Conservation (phyloP, 2,113 vertebrate genomes). For the Erpornis zantholeuca region DNA sequence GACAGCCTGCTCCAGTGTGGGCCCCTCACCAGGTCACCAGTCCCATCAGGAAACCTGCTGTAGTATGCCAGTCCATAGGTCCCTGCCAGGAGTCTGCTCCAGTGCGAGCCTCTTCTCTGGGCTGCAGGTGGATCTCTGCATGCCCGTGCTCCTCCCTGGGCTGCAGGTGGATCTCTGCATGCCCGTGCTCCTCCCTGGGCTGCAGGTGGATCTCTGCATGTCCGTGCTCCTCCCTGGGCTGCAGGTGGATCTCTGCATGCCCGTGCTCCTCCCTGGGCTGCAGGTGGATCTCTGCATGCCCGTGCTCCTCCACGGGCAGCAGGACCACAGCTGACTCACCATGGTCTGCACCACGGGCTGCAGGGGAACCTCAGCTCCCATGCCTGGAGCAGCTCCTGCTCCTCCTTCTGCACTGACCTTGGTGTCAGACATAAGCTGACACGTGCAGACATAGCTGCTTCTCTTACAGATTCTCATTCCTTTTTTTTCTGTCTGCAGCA, state of each 20-base stretch:
- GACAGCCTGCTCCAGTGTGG: neutral
- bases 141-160: fast-evolving
- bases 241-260: neutral
- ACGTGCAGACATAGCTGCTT: neutral
- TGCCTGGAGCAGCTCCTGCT: neutral
- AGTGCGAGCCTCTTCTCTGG: no score
- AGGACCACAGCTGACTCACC: neutral
- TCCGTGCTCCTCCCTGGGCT: fast-evolving
- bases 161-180: neutral
- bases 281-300: no score
- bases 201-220: neutral
- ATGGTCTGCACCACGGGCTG: neutral
- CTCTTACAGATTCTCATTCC: neutral
- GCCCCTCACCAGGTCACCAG: neutral
- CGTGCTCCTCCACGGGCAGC: neutral
- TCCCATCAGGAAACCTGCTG: neutral
- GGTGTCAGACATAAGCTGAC: neutral
- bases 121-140: neutral
- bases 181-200: fast-evolving
- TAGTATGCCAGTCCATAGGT: fast-evolving
- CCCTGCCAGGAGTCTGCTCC: neutral
- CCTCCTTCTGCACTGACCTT: neutral
- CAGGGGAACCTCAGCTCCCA: neutral
- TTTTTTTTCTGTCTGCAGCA: neutral
- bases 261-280: no score